Percentiles rank a stretch among this genome's conserved stretches.
Evolutionary conservation across 2,888 invertebrate genomes (phyloP).

Genomic region (Eutolmus rufibarbis): DNA sequence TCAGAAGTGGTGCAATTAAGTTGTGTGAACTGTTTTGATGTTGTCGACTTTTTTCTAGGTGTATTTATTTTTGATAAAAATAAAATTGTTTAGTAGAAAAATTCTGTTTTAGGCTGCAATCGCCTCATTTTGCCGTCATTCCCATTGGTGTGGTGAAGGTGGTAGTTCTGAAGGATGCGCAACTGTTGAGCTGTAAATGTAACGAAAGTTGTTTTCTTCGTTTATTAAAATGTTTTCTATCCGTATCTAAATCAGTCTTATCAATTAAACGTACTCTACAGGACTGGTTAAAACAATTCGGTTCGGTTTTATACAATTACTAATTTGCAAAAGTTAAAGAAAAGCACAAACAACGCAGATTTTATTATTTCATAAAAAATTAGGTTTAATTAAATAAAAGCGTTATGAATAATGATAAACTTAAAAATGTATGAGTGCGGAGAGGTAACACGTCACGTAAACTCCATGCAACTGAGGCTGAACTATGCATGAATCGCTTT

Average conservation of each 20-base stretch:
- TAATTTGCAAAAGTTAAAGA: slow-evolving; percentile 42
- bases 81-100: slow-evolving; percentile 51
- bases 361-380: neutral
- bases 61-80: slow-evolving; percentile 48
- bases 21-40: neutral
- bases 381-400: neutral
- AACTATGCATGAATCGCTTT: neutral
- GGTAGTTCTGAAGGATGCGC: slow-evolving; percentile 98
- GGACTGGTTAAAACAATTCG: neutral
- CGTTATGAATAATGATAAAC: neutral
- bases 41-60: neutral
- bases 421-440: neutral
- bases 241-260: neutral
- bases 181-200: slow-evolving; percentile 83
- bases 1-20: neutral
- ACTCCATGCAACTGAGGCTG: slow-evolving; percentile 1
- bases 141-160: slow-evolving; percentile 98
- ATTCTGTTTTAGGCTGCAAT: slow-evolving; percentile 62
- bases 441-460: neutral
- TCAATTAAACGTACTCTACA: neutral
- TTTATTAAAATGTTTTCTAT: neutral
- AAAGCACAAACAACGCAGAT: slow-evolving; percentile 34
- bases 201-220: slow-evolving; percentile 58
- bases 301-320: neutral
- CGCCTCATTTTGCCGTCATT: slow-evolving; percentile 75